A percentile compares a stretch with the other conserved stretches of the same genome.
Evolutionary conservation across 2,113 vertebrate species (phyloP).

Genomic region (Etia nguti): DNA sequence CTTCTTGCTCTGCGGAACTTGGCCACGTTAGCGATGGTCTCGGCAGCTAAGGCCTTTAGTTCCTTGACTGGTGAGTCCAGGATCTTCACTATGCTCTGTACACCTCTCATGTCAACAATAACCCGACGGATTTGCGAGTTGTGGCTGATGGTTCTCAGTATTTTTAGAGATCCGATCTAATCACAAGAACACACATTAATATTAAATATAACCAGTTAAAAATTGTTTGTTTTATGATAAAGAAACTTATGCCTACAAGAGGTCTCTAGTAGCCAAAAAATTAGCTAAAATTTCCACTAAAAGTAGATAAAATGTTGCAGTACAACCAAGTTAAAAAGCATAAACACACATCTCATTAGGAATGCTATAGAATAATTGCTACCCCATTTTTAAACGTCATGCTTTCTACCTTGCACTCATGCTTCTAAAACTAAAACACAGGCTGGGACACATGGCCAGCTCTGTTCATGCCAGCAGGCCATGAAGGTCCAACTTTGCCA

Average conservation of each 20-base stretch:
- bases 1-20: constrained; percentile 79
- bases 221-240: fast-evolving
- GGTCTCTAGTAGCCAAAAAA: too few species aligned
- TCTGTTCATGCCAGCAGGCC: constrained; percentile 26
- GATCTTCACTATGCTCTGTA: constrained; percentile 86
- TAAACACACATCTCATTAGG: background rate
- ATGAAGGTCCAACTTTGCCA: constrained; percentile 39
- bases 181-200: fast-evolving
- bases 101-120: constrained; percentile 84
- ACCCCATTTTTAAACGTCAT: constrained; percentile 10
- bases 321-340: constrained; percentile 11
- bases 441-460: constrained; percentile 7
- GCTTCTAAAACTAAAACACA: constrained; percentile 30
- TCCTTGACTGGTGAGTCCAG: constrained; percentile 81
- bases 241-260: too few species aligned
- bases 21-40: constrained; percentile 90
- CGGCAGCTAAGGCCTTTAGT: constrained; percentile 86
- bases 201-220: fast-evolving
- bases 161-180: constrained; percentile 93
- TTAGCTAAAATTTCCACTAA: background rate
- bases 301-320: background rate
- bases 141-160: constrained; percentile 88
- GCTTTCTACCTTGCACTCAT: background rate
- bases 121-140: constrained; percentile 81
- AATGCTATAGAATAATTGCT: constrained; percentile 33